Evolutionary conservation across 2,888 invertebrate species (phyloP).

Genomic region (Sericinus montela): DNA sequence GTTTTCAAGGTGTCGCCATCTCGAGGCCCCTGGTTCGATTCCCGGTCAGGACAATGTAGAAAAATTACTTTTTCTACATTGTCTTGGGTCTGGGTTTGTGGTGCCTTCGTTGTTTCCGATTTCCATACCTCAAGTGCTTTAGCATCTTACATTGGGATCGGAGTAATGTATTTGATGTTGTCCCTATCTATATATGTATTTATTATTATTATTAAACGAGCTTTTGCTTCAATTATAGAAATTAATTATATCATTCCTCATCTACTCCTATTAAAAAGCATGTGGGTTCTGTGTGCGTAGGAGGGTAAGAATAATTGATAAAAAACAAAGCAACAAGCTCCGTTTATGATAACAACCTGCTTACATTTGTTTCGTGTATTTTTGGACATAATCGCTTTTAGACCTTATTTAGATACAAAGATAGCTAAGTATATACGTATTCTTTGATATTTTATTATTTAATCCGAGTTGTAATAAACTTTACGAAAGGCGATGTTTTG

Average conservation of each 20-base stretch:
- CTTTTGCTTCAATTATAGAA: background rate
- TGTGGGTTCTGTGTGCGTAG: slow-evolving; percentile 6
- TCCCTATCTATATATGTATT: too few relatives aligned
- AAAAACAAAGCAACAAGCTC: background rate
- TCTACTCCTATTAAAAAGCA: background rate
- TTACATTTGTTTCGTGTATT: slow-evolving; percentile 1
- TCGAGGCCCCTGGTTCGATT: too few relatives aligned
- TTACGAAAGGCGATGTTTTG: too few relatives aligned
- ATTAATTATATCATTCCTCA: slow-evolving; percentile 1
- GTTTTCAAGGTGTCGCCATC: too few relatives aligned
- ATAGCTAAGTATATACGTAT: background rate
- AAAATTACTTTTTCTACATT: too few relatives aligned
- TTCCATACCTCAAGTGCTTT: too few relatives aligned
- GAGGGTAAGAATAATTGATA: slow-evolving; percentile 2
- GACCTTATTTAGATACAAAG: background rate
- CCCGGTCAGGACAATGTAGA: too few relatives aligned
- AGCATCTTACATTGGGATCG: too few relatives aligned
- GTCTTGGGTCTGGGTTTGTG: too few relatives aligned
- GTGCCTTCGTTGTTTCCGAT: too few relatives aligned
- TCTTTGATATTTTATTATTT: background rate
- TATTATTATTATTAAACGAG: too few relatives aligned
- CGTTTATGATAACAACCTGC: slow-evolving; percentile 6
- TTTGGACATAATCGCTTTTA: slow-evolving; percentile 1
- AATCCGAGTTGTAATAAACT: background rate
- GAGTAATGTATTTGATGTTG: too few relatives aligned